Evolutionary conservation across 2,888 invertebrate genomes (phyloP), one percentile per base, ranked within the genome.

Genomic region (Tetheella fluctuosa): DNA sequence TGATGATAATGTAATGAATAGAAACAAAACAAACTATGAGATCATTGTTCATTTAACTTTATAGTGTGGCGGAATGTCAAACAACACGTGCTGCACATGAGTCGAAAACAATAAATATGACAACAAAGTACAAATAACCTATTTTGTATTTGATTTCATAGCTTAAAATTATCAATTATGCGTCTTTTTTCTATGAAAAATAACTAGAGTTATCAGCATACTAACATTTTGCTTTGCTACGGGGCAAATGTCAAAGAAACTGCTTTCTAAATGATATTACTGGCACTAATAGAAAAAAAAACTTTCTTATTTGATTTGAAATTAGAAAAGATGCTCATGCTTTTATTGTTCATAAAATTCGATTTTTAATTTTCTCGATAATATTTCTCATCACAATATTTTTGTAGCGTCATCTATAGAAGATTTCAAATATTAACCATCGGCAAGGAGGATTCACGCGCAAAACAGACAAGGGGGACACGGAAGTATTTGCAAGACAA

Each of bases 401-500:
- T 61, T 52, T 5, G 68, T 64, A 84, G 66, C 68, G 87, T 84
- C 90, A 89, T 87, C 90, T 90, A 80, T 60, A 74, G 67, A 23
- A 2, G 25, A 28, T 34, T 13, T n/a, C 28, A 1, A n/a, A 79
- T 70, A 89, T 83, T 85, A 80, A 67, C 54, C 34, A 59, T 58
- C 54, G 59, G 10, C 20, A 20, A 48, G 64, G 65, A 74, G 77
- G 72, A 76, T 64, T 71, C 73, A 73, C 69, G 66, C 70, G 62
- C 65, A 63, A 63, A 73, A 69, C 70, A 77, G 69, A 70, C 71
- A 80, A 80, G 80, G 84, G 81, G 85, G 84, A 85, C 74, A 69
- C 80, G 84, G 85, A 86, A 87, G 81, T 80, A 77, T 84, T 81
- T 78, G 79, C 82, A 84, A 90, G 85, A 89, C 85, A 90, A 90